Evolutionary conservation across 2,888 invertebrate genomes (phyloP), one percentile per base, ranked within the genome.

Genomic region (Dioctria rufipes): DNA sequence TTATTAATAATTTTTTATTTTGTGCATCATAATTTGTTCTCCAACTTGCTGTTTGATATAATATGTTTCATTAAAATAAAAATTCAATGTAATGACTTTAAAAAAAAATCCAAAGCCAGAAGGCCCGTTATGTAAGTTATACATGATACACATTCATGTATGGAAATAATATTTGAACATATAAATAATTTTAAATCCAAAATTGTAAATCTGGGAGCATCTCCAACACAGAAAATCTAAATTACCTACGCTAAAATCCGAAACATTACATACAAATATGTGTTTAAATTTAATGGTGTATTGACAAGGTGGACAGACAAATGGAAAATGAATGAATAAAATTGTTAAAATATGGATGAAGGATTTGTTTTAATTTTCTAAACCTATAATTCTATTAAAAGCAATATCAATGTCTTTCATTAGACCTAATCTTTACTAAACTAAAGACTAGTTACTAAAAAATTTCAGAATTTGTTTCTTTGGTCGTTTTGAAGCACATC

Each of bases 321-420:
- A 49, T 25, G 40, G 39, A 73, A 58, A 58, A 73, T 58, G 73
- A 73, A 73, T 42, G 58, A 73, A 73, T 73, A 73, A 73, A 73
- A 51, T 69, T 73, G 73, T 73, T 73, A 73, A 73, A 73, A 60
- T 54, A 73, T 73, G 71, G 11, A 61, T 61, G 39, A 61, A 13
- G 25, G n/a, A 39, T 39, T 39, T 13, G 37, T 39, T 61, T 61
- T 54, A 39, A 6, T 61, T 25, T 13, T 60, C 25, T 25, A 25
- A 25, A 25, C 25, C 25, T 25, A 25, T 25, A 25, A 25, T 25
- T 25, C 25, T 25, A 2, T 25, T 25, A 25, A 25, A 25, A 25
- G 25, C 25, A 25, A 25, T 2, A 25, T 25, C 25, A 25, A 25
- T 25, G 25, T 1, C 1, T 2, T 25, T 25, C 25, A 25, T 25